These are phyloP conservation scores for Drusus annulatus DNA, from an alignment of 1,140 invertebrate species.

Conservation along the genomic window DNA sequence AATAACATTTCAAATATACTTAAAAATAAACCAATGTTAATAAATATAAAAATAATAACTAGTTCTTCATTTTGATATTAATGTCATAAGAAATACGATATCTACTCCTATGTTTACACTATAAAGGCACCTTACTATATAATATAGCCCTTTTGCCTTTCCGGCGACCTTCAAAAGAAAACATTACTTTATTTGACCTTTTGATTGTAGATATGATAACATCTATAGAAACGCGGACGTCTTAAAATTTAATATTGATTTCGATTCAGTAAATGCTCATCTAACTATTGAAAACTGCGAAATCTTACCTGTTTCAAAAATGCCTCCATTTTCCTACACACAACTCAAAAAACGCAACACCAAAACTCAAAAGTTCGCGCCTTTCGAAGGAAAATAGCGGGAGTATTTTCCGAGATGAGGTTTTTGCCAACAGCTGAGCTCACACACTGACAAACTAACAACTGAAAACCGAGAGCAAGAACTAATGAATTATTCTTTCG, in stretches of 20 bases:
- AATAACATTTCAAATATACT: too few species aligned
- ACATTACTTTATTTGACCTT: background rate
- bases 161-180: background rate
- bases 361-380: background rate
- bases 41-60: too few species aligned
- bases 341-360: background rate
- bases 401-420: background rate
- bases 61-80: too few species aligned
- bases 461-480: background rate
- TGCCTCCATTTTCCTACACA: constrained; percentile 8
- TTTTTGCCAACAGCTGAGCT: background rate
- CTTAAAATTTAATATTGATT: background rate
- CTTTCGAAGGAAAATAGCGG: constrained; percentile 1
- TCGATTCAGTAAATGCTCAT: background rate
- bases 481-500: constrained; percentile 2
- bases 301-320: constrained; percentile 16
- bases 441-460: background rate
- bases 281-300: background rate
- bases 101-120: too few species aligned
- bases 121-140: too few species aligned
- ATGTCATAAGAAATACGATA: too few species aligned
- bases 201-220: background rate
- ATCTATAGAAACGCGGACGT: background rate
- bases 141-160: background rate
- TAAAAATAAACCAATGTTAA: too few species aligned